Evolutionary conservation across 2,888 invertebrate species (phyloP).

Genomic region (Lymantria dispar): DNA sequence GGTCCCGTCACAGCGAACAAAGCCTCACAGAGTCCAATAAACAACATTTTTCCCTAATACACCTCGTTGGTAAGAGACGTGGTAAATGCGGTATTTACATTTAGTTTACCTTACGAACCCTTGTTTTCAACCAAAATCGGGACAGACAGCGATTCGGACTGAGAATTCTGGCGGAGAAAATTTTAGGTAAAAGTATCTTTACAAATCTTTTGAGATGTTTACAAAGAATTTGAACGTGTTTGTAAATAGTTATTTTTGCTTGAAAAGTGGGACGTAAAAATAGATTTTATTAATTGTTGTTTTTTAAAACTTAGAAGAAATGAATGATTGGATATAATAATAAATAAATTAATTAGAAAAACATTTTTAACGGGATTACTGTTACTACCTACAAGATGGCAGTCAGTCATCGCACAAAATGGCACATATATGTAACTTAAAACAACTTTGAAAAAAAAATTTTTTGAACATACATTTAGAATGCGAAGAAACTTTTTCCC

Average conservation of each 20-base stretch:
- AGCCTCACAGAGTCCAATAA: slow-evolving; percentile 6
- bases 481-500: no score
- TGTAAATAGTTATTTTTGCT: neutral
- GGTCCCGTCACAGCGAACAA: slow-evolving; percentile 5
- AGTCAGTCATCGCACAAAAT: no score
- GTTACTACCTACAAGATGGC: no score
- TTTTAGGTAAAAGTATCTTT: neutral
- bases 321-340: no score
- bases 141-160: slow-evolving; percentile 25
- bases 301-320: neutral
- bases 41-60: slow-evolving; percentile 11
- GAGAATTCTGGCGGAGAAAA: slow-evolving; percentile 14
- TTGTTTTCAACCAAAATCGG: slow-evolving; percentile 30
- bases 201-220: neutral
- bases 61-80: slow-evolving; percentile 9
- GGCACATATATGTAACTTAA: no score
- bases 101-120: slow-evolving; percentile 23
- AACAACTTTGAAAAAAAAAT: no score
- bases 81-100: slow-evolving; percentile 30
- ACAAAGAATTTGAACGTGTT: neutral
- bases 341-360: no score
- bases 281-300: neutral
- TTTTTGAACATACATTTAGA: no score
- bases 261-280: neutral
- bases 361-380: no score